These are phyloP conservation scores for Electrona antarctica DNA, from an alignment of 2,113 vertebrate species.

Conservation along the genomic window DNA sequence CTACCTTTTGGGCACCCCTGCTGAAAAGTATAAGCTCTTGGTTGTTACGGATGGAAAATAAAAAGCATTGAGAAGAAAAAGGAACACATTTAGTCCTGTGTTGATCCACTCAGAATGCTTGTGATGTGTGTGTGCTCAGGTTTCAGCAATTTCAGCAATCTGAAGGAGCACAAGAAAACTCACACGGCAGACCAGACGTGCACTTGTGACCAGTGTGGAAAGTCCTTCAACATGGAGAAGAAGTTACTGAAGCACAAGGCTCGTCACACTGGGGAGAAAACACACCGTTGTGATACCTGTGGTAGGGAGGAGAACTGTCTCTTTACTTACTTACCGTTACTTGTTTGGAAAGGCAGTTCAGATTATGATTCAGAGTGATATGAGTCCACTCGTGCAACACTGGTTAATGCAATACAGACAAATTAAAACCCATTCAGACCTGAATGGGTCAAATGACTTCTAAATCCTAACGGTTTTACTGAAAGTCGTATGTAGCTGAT, in stretches of 20 bases:
- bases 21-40: no score
- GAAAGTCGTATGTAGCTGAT: no score
- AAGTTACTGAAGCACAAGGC: slow-evolving; percentile 92
- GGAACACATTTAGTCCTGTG: background rate
- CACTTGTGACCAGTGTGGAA: slow-evolving; percentile 96
- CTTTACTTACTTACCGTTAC: no score
- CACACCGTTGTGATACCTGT: slow-evolving; percentile 92
- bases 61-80: no score
- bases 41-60: no score
- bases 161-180: slow-evolving; percentile 97
- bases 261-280: slow-evolving; percentile 89
- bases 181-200: slow-evolving; percentile 91
- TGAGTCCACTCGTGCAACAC: background rate
- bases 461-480: no score
- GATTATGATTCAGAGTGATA: no score
- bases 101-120: background rate
- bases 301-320: slow-evolving; percentile 76
- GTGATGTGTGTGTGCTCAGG: slow-evolving; percentile 73
- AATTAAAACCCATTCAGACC: no score
- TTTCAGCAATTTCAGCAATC: slow-evolving; percentile 95
- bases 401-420: no score
- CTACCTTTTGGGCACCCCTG: no score
- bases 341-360: background rate
- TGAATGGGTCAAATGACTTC: no score
- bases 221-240: slow-evolving; percentile 95